A percentile compares a stretch with the other conserved stretches of the same genome.
Evolutionary conservation across 2,888 invertebrate species (phyloP).

Genomic region (Achlya flavicornis): DNA sequence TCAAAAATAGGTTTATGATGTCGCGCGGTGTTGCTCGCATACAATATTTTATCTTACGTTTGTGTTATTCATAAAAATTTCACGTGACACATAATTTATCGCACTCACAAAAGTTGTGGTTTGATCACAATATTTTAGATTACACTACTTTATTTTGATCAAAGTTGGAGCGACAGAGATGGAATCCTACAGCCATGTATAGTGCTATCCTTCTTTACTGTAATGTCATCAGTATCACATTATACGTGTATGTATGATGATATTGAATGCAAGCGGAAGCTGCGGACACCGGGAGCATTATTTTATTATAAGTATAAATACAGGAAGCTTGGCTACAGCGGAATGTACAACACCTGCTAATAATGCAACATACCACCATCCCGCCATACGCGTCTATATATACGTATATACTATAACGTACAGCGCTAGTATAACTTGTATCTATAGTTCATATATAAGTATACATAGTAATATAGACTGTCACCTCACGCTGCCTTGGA

Average conservation of each 20-base stretch:
- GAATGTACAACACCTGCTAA: background rate
- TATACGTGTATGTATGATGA: background rate
- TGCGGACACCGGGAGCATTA: background rate
- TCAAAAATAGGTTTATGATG: background rate
- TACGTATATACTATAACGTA: background rate
- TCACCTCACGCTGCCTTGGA: background rate
- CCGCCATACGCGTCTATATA: background rate
- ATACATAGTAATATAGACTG: background rate
- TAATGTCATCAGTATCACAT: no score
- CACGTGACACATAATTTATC: no score
- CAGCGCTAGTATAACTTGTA: background rate
- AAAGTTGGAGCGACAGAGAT: no score
- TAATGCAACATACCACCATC: no score
- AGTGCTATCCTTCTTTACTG: no score
- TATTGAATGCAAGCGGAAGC: background rate
- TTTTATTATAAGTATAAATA: background rate
- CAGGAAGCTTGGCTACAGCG: background rate
- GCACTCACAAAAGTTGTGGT: no score
- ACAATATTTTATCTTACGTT: background rate
- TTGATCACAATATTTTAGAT: no score
- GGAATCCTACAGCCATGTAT: no score
- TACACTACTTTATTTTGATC: no score
- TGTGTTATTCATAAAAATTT: no score
- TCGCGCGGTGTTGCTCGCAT: background rate
- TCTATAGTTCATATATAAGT: background rate